Base-by-base conservation (phyloP, 2,797 vertebrate genomes). In the Pseudochirops corinnae region DNA sequence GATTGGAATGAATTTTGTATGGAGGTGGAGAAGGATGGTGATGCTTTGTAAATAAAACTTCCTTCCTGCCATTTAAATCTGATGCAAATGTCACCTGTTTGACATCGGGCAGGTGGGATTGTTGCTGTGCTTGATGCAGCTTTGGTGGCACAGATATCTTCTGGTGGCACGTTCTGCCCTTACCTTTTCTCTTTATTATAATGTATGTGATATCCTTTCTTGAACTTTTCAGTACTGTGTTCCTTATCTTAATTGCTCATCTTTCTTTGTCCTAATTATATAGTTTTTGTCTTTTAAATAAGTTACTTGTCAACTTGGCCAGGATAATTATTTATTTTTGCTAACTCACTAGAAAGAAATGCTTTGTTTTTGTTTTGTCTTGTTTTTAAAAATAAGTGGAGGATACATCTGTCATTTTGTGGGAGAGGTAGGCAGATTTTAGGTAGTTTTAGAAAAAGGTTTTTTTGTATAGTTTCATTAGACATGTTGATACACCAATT, bases 151-250 rank as follows among this genome's bases (percentile, higher is more conserved):
- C 0, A 53, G 0, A 24, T 95, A 53, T 52, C 93, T 91, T 13
- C 50, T 53, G 57, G 93, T 12, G 94, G 29, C 58, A 33, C 57
- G 92, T 56, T 33, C 95, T 50, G 1, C 57, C 94, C 94, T 46
- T 39, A 46, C 39, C 55, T 91, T 28, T 53, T 94, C 95, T 93
- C 91, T 58, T 93, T 50, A 9, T 50, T 11, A 0, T 93, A 21
- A 58, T 91, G 60, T 56, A 87, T 60, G 90, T 60, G 21, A 91
- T 97, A 92, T 57, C 29, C 28, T 39, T 60, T 55, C 14, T 4
- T 58, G n/a, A 58, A 96, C 62, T 96, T 28, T 93, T 97, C 33
- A 96, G 11, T 92, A 92, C 28, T 26, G 93, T 26, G 91, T 52
- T 90, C 28, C 14, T 55, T 18, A 16, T 18, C 90, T 33, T 91